Conservation (phyloP, 2,888 invertebrate species). For the Linnaemya vulpina region DNA sequence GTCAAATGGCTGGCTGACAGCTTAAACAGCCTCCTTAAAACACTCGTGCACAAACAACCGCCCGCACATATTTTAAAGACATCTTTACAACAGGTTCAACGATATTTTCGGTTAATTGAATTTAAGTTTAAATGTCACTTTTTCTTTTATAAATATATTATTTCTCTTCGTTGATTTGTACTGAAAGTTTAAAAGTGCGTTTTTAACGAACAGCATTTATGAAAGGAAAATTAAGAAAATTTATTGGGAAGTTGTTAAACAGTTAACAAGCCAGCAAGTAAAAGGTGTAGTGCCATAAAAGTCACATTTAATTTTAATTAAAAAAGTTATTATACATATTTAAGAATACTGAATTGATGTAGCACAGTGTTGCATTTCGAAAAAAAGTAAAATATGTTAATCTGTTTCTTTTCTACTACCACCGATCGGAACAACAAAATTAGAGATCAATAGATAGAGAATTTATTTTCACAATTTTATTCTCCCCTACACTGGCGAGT, state of each 20-base stretch:
- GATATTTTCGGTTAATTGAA: conserved; percentile 55
- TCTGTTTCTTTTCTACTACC: no score
- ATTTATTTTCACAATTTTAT: no score
- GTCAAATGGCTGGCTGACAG: background rate
- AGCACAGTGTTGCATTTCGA: background rate
- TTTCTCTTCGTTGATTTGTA: conserved; percentile 19
- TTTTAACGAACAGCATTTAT: conserved; percentile 15
- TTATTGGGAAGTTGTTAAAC: background rate
- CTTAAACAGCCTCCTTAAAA: background rate
- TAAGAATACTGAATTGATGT: background rate
- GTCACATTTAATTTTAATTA: background rate
- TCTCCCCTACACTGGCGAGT: no score
- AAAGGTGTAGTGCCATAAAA: background rate
- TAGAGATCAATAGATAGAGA: no score
- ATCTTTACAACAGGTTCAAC: background rate
- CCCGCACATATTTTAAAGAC: background rate
- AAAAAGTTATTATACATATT: background rate
- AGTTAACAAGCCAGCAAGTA: background rate
- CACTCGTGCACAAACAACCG: background rate
- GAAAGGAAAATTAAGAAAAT: background rate
- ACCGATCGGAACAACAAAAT: no score
- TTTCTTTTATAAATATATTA: conserved; percentile 4
- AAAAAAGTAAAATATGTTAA: no score
- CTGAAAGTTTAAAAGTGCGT: background rate
- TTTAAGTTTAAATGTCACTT: conserved; percentile 31